Evolutionary conservation across 2,888 invertebrate genomes (phyloP).

Genomic region (Microctonus aethiopoides): DNA sequence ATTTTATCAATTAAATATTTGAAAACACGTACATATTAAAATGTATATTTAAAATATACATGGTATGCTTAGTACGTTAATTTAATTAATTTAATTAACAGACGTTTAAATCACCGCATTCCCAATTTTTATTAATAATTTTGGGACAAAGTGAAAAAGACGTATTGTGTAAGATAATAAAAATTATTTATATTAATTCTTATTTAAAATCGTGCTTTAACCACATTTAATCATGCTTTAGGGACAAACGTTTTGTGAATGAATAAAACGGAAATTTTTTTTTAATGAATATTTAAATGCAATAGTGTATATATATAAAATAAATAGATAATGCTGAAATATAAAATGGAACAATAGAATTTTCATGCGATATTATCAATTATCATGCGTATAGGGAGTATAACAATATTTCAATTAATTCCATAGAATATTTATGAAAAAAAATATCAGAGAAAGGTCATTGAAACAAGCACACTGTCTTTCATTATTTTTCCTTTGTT

Average conservation of each 20-base stretch:
- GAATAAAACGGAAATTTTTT: neutral
- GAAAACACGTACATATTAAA: neutral
- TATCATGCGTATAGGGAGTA: conserved; percentile 36
- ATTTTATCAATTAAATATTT: neutral
- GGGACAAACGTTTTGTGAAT: neutral
- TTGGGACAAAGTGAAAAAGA: too few relatives aligned
- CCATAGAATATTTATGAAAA: neutral
- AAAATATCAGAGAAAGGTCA: too few relatives aligned
- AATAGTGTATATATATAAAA: too few relatives aligned
- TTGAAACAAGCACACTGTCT: conserved; percentile 23
- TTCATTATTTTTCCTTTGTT: conserved; percentile 16
- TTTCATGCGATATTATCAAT: conserved; percentile 1
- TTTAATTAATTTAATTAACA: neutral
- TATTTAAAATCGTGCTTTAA: neutral
- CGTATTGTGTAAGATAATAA: neutral
- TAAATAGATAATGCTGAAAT: neutral
- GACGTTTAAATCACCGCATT: neutral
- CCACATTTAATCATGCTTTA: neutral
- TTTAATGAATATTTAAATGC: neutral
- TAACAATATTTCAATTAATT: neutral
- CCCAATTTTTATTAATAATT: too few relatives aligned
- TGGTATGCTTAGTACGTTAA: neutral
- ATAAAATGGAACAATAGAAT: neutral
- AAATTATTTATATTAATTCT: neutral
- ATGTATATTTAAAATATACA: too few relatives aligned